Conservation (phyloP, 2,113 vertebrate species). For the Neotragus pygmaeus region DNA sequence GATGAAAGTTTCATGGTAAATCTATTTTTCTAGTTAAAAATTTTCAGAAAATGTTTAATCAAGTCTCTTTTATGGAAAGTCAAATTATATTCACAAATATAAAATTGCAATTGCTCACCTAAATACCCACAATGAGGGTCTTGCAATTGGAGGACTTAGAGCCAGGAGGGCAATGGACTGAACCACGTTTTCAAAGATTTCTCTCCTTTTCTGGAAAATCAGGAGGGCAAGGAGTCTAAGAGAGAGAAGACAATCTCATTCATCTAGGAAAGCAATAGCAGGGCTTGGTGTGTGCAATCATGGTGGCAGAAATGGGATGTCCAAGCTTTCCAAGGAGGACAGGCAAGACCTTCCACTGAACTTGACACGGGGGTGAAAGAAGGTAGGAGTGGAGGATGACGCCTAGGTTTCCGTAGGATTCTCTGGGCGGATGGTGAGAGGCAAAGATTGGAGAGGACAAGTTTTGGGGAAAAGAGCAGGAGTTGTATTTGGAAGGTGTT, state of each 20-base stretch:
- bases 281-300: not conserved
- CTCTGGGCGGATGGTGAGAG: not conserved
- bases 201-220: not conserved
- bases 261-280: not conserved
- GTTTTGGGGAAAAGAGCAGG: not conserved
- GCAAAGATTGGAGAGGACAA: not conserved
- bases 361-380: not conserved
- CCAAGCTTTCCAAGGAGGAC: not conserved
- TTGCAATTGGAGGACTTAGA: not conserved
- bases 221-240: not conserved
- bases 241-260: not conserved
- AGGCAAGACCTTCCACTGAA: not conserved
- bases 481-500: not conserved
- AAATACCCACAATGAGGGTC: not conserved
- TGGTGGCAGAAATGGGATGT: not conserved
- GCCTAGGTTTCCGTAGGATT: not conserved
- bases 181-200: not conserved
- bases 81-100: not conserved
- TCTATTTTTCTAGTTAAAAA: not conserved
- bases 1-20: not conserved
- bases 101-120: not conserved
- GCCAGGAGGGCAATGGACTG: not conserved
- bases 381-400: not conserved
- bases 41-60: not conserved
- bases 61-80: not conserved